Evolutionary conservation across 2,888 invertebrate species (phyloP).

Genomic region (Gastracanthus pulcherrimus): DNA sequence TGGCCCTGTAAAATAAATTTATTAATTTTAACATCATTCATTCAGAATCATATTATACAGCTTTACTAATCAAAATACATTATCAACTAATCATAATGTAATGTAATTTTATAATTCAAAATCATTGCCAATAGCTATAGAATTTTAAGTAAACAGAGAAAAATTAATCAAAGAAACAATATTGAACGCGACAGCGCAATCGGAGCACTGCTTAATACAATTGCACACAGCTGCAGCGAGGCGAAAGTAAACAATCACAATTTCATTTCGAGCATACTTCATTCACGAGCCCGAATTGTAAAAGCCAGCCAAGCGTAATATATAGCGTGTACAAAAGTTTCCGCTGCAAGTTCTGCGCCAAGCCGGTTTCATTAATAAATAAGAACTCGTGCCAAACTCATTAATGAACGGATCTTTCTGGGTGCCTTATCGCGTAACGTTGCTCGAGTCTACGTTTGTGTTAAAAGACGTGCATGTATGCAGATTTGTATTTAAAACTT

Average conservation of each 20-base stretch:
- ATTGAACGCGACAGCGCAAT: not conserved
- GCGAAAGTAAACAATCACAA: not conserved
- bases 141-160: no score
- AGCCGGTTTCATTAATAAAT: conserved; percentile 42
- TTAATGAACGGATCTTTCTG: conserved; percentile 14
- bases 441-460: not conserved
- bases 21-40: no score
- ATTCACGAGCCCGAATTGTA: not conserved
- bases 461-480: not conserved
- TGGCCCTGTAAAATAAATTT: no score
- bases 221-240: not conserved
- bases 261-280: not conserved
- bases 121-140: no score
- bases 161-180: not conserved
- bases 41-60: no score
- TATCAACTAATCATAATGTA: no score
- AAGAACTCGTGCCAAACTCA: conserved; percentile 5
- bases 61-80: no score
- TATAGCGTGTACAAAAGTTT: not conserved
- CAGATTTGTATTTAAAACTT: not conserved
- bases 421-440: not conserved
- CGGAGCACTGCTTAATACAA: not conserved
- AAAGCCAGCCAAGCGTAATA: not conserved
- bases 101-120: no score
- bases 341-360: not conserved